Evolutionary conservation across 2,888 invertebrate genomes (phyloP), one percentile per base, ranked within the genome.

Genomic region (Notodonta dromedarius): DNA sequence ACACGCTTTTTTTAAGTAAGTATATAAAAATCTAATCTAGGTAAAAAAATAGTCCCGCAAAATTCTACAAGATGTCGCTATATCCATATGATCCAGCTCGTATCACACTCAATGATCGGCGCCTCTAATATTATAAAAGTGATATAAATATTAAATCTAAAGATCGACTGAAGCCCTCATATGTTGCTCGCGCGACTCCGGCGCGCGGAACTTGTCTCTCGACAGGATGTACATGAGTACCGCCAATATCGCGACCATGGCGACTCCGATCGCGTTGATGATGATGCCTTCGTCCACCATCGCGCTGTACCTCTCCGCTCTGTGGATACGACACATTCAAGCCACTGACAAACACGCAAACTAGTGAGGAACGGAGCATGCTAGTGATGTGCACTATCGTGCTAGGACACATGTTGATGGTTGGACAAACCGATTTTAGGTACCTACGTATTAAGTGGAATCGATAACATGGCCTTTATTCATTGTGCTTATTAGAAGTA

Each of bases 231-330:
- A 96, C 82, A 95, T 94, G 84, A 96, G 94, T 76, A 96, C 91
- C 65, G 96, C 95, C 67, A 95, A 94, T 67, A 96, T 93, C 62
- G 94, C 95, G 72, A 96, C 93, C 82, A 96, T 92, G 71, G 94
- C 91, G 79, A 95, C 94, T 69, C 95, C 96, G 76, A 96, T 94
- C 48, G 95, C 94, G 92, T 96, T 96, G 85, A 96, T 90, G 82
- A 96, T 94, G 78, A 96, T 94, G 16, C 94, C 95, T 86, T 96
- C 96, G 79, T 95, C 95, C 66, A 94, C 94, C 84, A 95, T 87
- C 67, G 90, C 89, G 84, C 93, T 90, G 93, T 95, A 96, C 69
- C 91, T 86, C 80, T 93, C 92, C 78, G 83, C 83, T 76, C 90
- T 91, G 94, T 88, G 90, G 70, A 92, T 84, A 90, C 79, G 83